A percentile compares a stretch with the other conserved stretches of the same genome.
Evolutionary conservation across 1,140 invertebrate species (phyloP).

Genomic region (Coenobita brevimanus): DNA sequence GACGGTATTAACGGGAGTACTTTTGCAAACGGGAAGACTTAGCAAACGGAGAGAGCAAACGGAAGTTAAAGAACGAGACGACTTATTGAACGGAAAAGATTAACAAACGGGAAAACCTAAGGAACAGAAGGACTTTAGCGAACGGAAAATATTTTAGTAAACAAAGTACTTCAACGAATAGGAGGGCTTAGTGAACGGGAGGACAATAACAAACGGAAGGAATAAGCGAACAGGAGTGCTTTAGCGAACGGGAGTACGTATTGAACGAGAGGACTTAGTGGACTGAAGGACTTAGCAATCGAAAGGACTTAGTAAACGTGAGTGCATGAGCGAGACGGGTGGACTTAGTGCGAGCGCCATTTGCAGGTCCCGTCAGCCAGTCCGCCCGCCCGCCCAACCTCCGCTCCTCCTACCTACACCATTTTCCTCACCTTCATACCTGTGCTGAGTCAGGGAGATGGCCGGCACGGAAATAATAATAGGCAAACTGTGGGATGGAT

Average conservation of each 20-base stretch:
- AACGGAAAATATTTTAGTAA: no score
- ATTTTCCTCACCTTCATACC: slow-evolving; percentile 19
- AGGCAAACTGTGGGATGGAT: not conserved
- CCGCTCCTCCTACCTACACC: slow-evolving; percentile 31
- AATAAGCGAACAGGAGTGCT: no score
- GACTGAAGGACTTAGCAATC: not conserved
- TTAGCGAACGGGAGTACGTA: slow-evolving; percentile 10
- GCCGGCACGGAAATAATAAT: not conserved
- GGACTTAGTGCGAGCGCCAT: slow-evolving; percentile 22
- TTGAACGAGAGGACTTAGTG: not conserved
- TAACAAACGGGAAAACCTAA: no score
- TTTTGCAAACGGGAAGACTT: no score
- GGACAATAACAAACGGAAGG: no score
- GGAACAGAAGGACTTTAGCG: no score
- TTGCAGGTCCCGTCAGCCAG: slow-evolving; percentile 30
- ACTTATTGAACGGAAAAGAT: no score
- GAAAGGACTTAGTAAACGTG: not conserved
- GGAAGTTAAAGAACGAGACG: no score
- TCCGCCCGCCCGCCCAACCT: slow-evolving; percentile 6
- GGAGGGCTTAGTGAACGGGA: no score
- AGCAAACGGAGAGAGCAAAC: no score
- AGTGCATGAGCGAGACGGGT: not conserved
- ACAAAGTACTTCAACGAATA: no score
- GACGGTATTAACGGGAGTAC: no score
- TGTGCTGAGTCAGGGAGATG: not conserved